phyloP scores from a whole-genome alignment of 1,140 invertebrate species.

The Bombus breviceps region DNA sequence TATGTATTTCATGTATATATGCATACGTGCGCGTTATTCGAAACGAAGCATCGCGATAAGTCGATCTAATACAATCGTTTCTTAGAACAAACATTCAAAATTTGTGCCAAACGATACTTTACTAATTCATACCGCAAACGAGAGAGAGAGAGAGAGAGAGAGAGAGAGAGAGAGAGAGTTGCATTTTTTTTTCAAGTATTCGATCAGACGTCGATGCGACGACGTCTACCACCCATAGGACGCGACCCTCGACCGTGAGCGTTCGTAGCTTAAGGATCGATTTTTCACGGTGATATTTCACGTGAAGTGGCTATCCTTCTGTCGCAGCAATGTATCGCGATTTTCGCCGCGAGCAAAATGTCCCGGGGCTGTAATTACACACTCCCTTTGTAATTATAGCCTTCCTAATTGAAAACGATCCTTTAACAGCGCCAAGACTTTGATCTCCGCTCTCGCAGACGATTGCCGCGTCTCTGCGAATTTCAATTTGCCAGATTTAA shows the following conservation, averaged over 20 bases:
- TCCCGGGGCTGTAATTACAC: conserved; percentile 32
- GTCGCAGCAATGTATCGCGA: conserved; percentile 1
- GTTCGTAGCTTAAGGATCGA: not conserved
- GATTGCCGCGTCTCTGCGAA: not conserved
- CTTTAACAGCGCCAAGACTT: not conserved
- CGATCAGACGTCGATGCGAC: not conserved
- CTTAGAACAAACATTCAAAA: too few relatives aligned
- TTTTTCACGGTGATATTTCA: conserved; percentile 17
- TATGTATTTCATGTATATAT: too few relatives aligned
- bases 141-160: too few relatives aligned
- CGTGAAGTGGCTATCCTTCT: not conserved
- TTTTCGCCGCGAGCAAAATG: conserved; percentile 33
- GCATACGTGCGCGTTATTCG: too few relatives aligned
- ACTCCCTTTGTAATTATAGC: conserved; percentile 39
- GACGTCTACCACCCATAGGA: too few relatives aligned
- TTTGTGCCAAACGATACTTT: not conserved
- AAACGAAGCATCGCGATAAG: too few relatives aligned
- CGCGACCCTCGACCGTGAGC: not conserved
- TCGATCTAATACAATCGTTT: too few relatives aligned
- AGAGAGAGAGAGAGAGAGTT: too few relatives aligned
- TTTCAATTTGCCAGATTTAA: conserved; percentile 10
- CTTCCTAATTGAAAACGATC: conserved; percentile 39
- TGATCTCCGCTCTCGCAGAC: not conserved
- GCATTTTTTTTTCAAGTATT: not conserved
- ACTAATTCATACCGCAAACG: not conserved